A percentile compares a stretch with the other conserved stretches of the same genome.
phyloP scores from a whole-genome alignment of 2,888 invertebrate species.

The Chromoteleia sp. region DNA sequence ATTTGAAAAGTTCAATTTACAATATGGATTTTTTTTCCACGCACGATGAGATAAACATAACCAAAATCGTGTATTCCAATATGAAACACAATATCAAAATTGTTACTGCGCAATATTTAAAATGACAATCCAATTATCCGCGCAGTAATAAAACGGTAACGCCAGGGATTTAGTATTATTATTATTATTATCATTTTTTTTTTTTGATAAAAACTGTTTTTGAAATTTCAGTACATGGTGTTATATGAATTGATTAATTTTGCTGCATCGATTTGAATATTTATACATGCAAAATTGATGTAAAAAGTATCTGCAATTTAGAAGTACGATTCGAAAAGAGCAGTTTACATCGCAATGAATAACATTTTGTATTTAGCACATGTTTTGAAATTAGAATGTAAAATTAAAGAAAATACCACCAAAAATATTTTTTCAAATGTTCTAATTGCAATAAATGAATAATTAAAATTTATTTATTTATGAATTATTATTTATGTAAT shows the following conservation, averaged over 20 bases:
- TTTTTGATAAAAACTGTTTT: constrained; percentile 11
- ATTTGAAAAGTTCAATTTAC: constrained; percentile 25
- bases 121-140: constrained; percentile 50
- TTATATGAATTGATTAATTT: constrained; percentile 43
- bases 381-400: no score
- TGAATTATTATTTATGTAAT: no score
- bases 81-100: constrained; percentile 28
- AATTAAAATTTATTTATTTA: no score
- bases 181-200: no score
- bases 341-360: background rate
- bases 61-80: constrained; percentile 21
- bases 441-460: no score
- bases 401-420: no score
- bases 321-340: background rate
- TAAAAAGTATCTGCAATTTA: constrained; percentile 20
- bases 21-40: constrained; percentile 27
- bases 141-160: constrained; percentile 13
- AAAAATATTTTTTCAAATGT: no score
- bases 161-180: constrained; percentile 35
- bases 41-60: constrained; percentile 18
- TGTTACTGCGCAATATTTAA: constrained; percentile 37
- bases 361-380: no score
- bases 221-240: constrained; percentile 5
- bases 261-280: constrained; percentile 40
- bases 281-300: constrained; percentile 22